Conservation (phyloP, 2,113 vertebrate genomes). For the Podarcis raffonei region DNA sequence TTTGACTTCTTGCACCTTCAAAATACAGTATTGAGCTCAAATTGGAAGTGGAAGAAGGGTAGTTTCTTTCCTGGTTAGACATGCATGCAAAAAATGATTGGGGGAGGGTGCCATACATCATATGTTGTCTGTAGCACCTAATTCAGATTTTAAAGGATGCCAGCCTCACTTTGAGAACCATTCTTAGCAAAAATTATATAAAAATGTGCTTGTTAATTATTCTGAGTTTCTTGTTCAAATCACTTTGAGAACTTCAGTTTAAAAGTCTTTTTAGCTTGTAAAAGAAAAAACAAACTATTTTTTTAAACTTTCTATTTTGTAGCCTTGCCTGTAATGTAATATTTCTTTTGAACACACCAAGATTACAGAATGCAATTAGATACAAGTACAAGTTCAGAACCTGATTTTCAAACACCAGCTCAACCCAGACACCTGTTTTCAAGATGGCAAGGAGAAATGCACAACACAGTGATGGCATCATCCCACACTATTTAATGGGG, state of each 20-base stretch:
- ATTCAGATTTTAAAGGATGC: background rate
- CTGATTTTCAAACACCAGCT: background rate
- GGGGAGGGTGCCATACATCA: no score
- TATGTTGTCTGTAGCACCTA: background rate
- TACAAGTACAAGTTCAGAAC: background rate
- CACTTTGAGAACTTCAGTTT: no score
- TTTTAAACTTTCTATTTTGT: background rate
- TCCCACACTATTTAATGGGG: background rate
- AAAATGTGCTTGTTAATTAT: background rate
- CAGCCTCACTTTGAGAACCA: background rate
- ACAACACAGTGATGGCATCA: background rate
- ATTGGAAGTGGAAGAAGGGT: background rate
- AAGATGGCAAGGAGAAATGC: background rate
- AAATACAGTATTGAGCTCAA: background rate
- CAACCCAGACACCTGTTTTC: background rate
- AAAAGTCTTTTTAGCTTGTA: no score
- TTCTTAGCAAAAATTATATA: background rate
- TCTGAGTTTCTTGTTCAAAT: background rate
- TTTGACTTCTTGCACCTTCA: background rate
- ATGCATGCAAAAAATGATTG: background rate
- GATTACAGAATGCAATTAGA: background rate
- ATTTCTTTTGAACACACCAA: background rate
- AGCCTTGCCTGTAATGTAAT: background rate
- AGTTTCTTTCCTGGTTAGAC: background rate
- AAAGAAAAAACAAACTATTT: no score